A percentile compares a stretch with the other conserved stretches of the same genome.
Conservation (phyloP, 2,797 vertebrate genomes). For the Oreortyx pictus region DNA sequence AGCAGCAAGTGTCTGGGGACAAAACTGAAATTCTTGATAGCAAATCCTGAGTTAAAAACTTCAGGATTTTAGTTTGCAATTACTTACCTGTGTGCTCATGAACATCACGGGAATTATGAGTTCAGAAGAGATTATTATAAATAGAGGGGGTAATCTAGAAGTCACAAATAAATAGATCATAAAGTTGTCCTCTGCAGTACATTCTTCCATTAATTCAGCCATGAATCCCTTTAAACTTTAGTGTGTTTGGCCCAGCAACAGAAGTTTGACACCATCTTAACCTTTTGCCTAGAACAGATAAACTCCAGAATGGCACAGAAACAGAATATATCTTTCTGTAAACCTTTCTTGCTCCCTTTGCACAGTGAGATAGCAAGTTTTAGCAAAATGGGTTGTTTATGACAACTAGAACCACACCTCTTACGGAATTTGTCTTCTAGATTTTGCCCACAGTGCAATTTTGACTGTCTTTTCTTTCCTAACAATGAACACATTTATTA, state of each 20-base stretch:
- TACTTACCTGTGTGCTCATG: not conserved
- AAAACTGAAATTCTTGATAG: not conserved
- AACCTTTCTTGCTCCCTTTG: not conserved
- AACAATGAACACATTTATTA: not conserved
- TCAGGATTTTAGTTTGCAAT: not conserved
- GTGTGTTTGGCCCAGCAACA: not conserved
- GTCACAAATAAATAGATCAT: not conserved
- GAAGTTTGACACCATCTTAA: not conserved
- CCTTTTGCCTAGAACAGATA: not conserved
- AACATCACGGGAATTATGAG: not conserved
- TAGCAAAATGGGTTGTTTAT: not conserved
- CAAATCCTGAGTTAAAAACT: not conserved
- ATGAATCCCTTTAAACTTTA: not conserved
- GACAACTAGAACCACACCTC: not conserved
- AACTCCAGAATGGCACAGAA: not conserved
- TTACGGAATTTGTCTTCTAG: not conserved
- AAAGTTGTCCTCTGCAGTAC: not conserved
- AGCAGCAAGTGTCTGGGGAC: not conserved
- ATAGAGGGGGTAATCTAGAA: not conserved
- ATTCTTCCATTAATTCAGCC: not conserved
- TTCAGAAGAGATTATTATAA: not conserved
- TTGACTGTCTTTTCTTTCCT: not conserved
- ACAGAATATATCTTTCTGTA: not conserved
- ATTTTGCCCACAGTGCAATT: not conserved
- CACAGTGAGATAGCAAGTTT: not conserved